Conservation (phyloP, 2,888 invertebrate species). For the Ctenicera cuprea region DNA sequence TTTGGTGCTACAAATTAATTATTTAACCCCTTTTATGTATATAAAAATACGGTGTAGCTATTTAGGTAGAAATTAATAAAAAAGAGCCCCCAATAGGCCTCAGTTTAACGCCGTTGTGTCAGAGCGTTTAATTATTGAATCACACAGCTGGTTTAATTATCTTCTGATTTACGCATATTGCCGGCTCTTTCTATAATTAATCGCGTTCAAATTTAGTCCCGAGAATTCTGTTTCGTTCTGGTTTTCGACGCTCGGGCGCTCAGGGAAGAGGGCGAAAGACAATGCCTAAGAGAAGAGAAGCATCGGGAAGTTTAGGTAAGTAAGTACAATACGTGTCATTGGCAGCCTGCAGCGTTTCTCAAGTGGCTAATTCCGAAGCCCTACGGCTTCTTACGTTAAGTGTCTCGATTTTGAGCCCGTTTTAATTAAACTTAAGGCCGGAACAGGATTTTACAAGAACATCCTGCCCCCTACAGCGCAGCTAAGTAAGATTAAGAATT, state of each 20-base stretch:
- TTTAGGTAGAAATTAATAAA: slow-evolving; percentile 6
- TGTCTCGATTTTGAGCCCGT: slow-evolving; percentile 49
- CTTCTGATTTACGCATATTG: slow-evolving; percentile 36
- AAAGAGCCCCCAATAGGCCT: slow-evolving; percentile 14
- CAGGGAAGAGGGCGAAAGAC: slow-evolving; percentile 40
- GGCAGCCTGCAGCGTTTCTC: slow-evolving; percentile 47
- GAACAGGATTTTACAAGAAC: slow-evolving; percentile 40
- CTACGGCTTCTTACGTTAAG: slow-evolving; percentile 48
- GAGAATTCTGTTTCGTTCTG: slow-evolving; percentile 38
- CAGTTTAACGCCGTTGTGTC: slow-evolving; percentile 32
- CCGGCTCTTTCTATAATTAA: slow-evolving; percentile 38
- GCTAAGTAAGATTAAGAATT: slow-evolving; percentile 2
- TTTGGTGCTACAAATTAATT: no score
- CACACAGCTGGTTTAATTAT: slow-evolving; percentile 38
- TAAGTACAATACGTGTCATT: slow-evolving; percentile 52
- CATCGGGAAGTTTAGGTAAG: slow-evolving; percentile 42
- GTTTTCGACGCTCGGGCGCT: slow-evolving; percentile 23
- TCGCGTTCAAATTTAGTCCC: slow-evolving; percentile 37
- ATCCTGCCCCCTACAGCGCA: slow-evolving; percentile 20
- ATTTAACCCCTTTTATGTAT: no score
- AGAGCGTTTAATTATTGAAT: slow-evolving; percentile 38
- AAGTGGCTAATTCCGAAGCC: slow-evolving; percentile 48
- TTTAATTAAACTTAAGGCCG: slow-evolving; percentile 51
- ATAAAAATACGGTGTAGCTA: neutral
- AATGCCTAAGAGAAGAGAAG: slow-evolving; percentile 33